Evolutionary conservation across 2,113 vertebrate genomes (phyloP).

Genomic region (Synodontis membranacea): DNA sequence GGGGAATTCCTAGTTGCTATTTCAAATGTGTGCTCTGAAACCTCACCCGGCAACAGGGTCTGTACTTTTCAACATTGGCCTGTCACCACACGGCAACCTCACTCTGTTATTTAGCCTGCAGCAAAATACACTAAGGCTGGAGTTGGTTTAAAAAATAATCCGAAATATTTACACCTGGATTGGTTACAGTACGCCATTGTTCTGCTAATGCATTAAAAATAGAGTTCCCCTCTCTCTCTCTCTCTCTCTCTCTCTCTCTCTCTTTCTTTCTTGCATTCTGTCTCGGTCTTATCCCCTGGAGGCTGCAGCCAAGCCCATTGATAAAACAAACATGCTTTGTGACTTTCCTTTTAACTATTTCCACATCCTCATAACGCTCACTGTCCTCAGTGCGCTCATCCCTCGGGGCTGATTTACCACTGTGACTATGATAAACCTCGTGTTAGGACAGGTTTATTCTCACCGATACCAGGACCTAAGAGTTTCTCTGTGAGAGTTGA

Average conservation of each 20-base stretch:
- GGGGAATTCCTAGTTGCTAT: conserved; percentile 10
- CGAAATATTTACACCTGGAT: conserved; percentile 55
- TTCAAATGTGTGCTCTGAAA: conserved; percentile 52
- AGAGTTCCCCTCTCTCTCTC: conserved; percentile 39
- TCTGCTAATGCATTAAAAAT: conserved; percentile 34
- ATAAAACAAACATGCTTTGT: conserved; percentile 37
- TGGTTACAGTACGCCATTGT: conserved; percentile 51
- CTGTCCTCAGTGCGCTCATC: conserved; percentile 11
- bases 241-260: conserved; percentile 28
- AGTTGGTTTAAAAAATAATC: conserved; percentile 42
- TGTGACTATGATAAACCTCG: conserved; percentile 13
- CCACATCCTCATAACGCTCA: conserved; percentile 21
- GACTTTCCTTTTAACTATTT: conserved; percentile 37
- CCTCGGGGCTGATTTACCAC: conserved; percentile 23
- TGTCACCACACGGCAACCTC: conserved; percentile 54
- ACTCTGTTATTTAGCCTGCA: conserved; percentile 37
- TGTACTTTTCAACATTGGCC: conserved; percentile 60
- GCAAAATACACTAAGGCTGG: conserved; percentile 20
- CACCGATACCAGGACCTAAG: conserved; percentile 10
- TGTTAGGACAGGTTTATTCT: conserved; percentile 29
- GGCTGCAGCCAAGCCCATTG: conserved; percentile 25
- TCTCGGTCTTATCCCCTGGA: conserved; percentile 35
- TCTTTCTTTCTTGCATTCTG: conserved; percentile 27
- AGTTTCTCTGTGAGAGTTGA: conserved; percentile 26
- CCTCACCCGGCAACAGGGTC: conserved; percentile 55